These are phyloP conservation scores for Parazoanthus swiftii DNA, from an alignment of 92 coral and sea anemone genomes.

Conservation along the genomic window DNA sequence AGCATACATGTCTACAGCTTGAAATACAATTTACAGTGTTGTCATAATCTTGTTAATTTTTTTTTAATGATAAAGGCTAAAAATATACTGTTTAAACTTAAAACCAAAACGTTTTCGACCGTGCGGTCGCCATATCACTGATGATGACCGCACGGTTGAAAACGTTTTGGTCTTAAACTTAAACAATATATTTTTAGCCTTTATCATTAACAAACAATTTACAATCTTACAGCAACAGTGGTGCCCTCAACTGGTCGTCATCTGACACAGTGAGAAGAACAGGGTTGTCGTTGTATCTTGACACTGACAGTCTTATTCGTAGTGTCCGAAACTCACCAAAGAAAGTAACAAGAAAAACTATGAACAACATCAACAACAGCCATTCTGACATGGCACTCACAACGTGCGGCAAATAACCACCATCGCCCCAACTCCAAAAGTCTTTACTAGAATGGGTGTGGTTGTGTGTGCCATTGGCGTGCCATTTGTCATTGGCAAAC, in stretches of 20 bases:
- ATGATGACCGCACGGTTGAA: too few relatives aligned
- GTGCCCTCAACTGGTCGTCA: conserved; percentile 47
- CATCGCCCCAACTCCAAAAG: conserved; percentile 66
- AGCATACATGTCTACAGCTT: too few relatives aligned
- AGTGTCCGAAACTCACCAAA: conserved; percentile 83
- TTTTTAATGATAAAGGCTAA: too few relatives aligned
- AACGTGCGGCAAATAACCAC: conserved; percentile 64
- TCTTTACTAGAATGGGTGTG: conserved; percentile 6
- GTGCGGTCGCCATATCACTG: too few relatives aligned
- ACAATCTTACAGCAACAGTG: conserved; percentile 39
- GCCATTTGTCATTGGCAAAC: conserved; percentile 51
- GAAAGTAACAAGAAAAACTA: conserved; percentile 72
- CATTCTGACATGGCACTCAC: conserved; percentile 78
- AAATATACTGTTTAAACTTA: too few relatives aligned
- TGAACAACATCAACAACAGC: conserved; percentile 66
- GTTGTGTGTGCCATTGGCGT: neutral
- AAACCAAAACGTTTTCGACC: too few relatives aligned
- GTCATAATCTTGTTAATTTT: too few relatives aligned
- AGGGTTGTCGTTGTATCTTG: conserved; percentile 60
- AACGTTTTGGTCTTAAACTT: too few relatives aligned
- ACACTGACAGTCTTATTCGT: conserved; percentile 71
- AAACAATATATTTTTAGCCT: too few relatives aligned
- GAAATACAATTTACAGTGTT: too few relatives aligned
- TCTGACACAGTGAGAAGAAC: conserved; percentile 69
- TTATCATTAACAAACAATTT: too few relatives aligned